Base-by-base conservation (phyloP, 2,888 invertebrate genomes). In the Apomyelois bistriatella region DNA sequence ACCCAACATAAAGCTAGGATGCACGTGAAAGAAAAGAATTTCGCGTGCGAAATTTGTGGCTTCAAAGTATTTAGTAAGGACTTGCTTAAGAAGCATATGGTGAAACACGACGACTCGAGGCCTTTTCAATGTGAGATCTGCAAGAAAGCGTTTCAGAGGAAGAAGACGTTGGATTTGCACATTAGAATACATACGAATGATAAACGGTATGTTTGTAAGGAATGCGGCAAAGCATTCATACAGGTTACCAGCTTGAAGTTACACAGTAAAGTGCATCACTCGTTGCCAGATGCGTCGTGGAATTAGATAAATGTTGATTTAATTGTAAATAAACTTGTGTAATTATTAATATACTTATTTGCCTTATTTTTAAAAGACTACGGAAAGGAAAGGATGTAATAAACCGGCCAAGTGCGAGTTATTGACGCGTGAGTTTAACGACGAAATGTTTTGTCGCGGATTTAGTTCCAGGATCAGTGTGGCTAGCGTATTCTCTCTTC, bases 81-180 rank as follows among this genome's bases (percentile, higher is more conserved):
- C 36, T 70, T 91, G 13, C 62, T 93, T 49, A 86, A 82, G 32
- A 79, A 90, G 0, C 93, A 93, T 52, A 89, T 90, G 74, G 87
- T 92, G 0, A 88, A 82, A 0, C 93, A 93, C 54, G 90, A 89
- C 1, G 91, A 92, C 1, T 76, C 91, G 0, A 81, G 92, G 50
- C 92, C 92, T 2, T 92, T 85, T 46, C 82, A 90, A 37, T 93
- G 93, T 58, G 85, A 90, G 4, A 78, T 86, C 55, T 93, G 93
- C 56, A 90, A 90, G 35, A 93, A 92, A 61, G 72, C 87, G 0
- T 93, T 93, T 62, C 92, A 92, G 41, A 90, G 93, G 57, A 90
- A 87, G 60, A 90, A 86, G 46, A 89, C 90, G 0, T 60, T 92
- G 41, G 87, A 87, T 0, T 82, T 86, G 3, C 92, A 92, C 60